Conservation (phyloP, 2,113 vertebrate genomes). For the Triplophysa tibetana region DNA sequence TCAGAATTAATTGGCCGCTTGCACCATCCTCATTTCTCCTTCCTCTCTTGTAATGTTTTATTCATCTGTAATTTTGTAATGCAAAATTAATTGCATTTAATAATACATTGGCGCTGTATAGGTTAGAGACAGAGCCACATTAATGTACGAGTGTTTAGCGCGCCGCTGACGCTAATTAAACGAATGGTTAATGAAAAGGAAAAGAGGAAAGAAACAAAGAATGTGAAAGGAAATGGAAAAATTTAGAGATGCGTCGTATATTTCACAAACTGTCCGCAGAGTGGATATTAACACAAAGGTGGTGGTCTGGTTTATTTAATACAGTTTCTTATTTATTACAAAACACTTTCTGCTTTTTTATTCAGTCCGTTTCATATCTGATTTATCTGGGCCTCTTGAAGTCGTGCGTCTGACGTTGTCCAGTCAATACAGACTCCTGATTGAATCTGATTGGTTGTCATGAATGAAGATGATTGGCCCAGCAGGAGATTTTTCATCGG, state of each 20-base stretch:
- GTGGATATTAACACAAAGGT: not conserved
- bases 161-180: constrained; percentile 42
- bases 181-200: constrained; percentile 34
- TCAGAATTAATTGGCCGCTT: constrained; percentile 63
- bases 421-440: not conserved
- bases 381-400: constrained; percentile 11
- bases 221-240: not conserved
- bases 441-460: constrained; percentile 25
- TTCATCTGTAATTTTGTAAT: constrained; percentile 64
- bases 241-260: not conserved
- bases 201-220: constrained; percentile 10
- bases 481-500: not conserved
- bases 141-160: constrained; percentile 49
- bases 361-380: not conserved
- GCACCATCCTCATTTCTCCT: constrained; percentile 52
- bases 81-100: constrained; percentile 65
- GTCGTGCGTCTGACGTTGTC: not conserved
- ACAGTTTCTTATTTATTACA: not conserved
- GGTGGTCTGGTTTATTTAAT: not conserved
- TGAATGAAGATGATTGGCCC: constrained; percentile 14
- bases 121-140: constrained; percentile 52
- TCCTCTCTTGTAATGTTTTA: constrained; percentile 56
- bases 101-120: constrained; percentile 59
- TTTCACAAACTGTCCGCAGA: not conserved
- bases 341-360: not conserved